Base-by-base conservation (phyloP, 64 coral and sea anemone species). In the Montipora foliosa region DNA sequence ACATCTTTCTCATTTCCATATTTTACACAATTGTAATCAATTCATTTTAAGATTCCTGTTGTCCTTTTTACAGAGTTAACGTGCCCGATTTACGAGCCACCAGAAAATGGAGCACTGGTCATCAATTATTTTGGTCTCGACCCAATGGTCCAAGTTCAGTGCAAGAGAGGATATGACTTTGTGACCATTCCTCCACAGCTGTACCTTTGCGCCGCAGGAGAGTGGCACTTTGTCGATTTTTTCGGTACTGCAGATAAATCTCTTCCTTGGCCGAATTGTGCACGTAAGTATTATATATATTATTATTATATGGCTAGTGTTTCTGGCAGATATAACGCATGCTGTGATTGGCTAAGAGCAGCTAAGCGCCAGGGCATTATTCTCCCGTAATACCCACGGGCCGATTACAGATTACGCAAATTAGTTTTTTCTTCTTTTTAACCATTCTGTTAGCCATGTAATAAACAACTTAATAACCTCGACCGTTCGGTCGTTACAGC, bases 251-350 rank as follows among this genome's bases (percentile, higher is more conserved):
- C 13, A 4, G 51, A 17, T 16, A 11, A 1, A 13, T 77, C 10
- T 19, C 44, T 81, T n/a, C 92, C 84, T 0, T 94, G 92, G 92
- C 92, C 84, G 6, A 84, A 94, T 48, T 94, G 92, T 22, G 49
- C 92, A 16, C 13, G 92, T 94, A 76, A 88, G 84, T 81, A 16
- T 14, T 4, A 29, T 29, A 29, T 29, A 1, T 29, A 29, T 29
- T 29, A 29, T 29, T 29, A 29, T 29, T 29, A 29, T 29, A 29
- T 29, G 29, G 29, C 29, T 29, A 29, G 29, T 29, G 29, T 29
- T 29, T 29, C 29, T 29, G 29, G 29, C 29, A 29, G 29, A 29
- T 29, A 29, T 29, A 29, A 29, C 1, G 29, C 29, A 29, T 29
- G 24, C 29, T 29, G 29, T 29, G 29, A 29, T 1, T 29, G 29